phyloP scores from a whole-genome alignment of 2,113 vertebrate species.

The Rana temporaria region DNA sequence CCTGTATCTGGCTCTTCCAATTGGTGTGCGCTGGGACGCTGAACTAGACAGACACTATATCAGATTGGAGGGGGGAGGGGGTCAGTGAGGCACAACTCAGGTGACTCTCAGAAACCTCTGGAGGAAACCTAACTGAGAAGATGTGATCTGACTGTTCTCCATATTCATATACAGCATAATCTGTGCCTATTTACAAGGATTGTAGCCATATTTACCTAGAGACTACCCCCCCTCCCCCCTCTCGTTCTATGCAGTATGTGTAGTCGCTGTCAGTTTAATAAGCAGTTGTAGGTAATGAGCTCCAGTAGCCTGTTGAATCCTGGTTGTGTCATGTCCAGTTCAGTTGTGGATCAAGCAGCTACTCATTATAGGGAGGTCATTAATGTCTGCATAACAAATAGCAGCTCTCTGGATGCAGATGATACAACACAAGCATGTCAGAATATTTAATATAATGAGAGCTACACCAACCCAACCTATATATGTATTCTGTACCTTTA shows the following conservation, averaged over 20 bases:
- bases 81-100: too few species aligned
- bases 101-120: too few species aligned
- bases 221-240: neutral
- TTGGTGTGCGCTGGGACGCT: too few species aligned
- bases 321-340: neutral
- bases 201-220: neutral
- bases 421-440: neutral
- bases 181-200: too few species aligned
- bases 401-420: neutral
- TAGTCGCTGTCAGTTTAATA: neutral
- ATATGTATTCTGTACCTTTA: neutral
- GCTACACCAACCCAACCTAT: neutral
- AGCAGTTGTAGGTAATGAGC: neutral
- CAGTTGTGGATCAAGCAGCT: neutral
- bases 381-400: neutral
- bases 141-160: too few species aligned
- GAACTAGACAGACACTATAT: too few species aligned
- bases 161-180: too few species aligned
- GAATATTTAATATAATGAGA: neutral
- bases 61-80: too few species aligned
- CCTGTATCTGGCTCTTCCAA: too few species aligned
- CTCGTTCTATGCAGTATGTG: neutral
- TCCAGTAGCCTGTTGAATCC: neutral
- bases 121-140: too few species aligned
- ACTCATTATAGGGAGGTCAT: constrained; percentile 18